Percentiles rank a stretch among this genome's conserved stretches.
Conservation (phyloP, 2,888 invertebrate genomes). For the Gordius sp. region DNA sequence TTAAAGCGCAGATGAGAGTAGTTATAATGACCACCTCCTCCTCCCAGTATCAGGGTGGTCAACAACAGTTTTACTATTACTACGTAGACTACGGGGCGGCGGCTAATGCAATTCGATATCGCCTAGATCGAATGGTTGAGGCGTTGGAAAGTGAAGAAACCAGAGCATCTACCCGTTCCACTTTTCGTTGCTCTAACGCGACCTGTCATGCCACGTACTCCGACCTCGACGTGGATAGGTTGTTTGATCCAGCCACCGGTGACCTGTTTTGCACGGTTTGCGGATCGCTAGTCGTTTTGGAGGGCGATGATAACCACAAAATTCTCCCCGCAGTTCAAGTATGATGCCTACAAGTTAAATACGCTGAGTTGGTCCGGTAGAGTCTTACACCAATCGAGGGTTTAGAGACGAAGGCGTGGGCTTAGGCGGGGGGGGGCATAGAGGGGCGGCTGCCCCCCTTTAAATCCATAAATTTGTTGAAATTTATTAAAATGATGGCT, state of each 20-base stretch:
- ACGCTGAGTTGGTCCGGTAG: no score
- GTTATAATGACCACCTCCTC: neutral
- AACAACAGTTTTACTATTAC: neutral
- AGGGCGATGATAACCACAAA: no score
- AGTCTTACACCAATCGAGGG: no score
- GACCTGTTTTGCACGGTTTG: constrained; percentile 21
- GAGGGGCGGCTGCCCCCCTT: no score
- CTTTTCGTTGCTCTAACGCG: constrained; percentile 61
- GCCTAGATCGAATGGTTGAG: constrained; percentile 74
- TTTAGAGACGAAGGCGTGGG: no score
- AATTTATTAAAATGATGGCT: no score
- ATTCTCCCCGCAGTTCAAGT: no score
- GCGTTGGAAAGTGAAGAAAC: constrained; percentile 79
- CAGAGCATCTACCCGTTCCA: constrained; percentile 58
- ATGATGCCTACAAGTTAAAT: no score
- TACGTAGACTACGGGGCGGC: constrained; percentile 35
- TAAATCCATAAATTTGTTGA: no score
- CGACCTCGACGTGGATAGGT: constrained; percentile 48
- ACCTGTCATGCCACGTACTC: constrained; percentile 72
- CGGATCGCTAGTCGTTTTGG: neutral
- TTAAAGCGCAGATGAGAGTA: constrained; percentile 25
- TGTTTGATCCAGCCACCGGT: constrained; percentile 25
- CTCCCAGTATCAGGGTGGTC: no score
- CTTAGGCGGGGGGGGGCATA: no score
- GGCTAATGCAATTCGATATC: constrained; percentile 88